Conservation (phyloP, 1,140 invertebrate species). For the Archivesica marissinica region DNA sequence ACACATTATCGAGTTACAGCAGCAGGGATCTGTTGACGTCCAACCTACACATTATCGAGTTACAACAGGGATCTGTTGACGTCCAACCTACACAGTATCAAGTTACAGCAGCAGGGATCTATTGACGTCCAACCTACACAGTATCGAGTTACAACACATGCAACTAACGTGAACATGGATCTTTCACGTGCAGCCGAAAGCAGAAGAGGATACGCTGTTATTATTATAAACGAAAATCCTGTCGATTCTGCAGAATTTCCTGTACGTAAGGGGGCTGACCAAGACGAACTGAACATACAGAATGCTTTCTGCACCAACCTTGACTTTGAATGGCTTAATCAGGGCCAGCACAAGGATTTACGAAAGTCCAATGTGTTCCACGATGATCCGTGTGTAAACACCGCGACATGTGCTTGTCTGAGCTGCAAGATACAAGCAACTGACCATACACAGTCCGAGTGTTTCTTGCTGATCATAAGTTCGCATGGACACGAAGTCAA, state of each 20-base stretch:
- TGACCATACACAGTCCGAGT: background rate
- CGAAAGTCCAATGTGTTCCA: background rate
- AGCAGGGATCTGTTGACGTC: no score
- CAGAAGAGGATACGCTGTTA: background rate
- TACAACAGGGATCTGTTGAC: no score
- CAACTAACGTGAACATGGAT: no score
- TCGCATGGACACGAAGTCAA: background rate
- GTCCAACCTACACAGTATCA: no score
- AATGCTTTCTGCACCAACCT: background rate
- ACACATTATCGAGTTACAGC: no score
- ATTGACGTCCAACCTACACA: no score
- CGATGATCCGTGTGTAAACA: background rate
- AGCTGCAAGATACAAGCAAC: background rate
- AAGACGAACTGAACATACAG: background rate
- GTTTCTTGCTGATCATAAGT: conserved; percentile 10
- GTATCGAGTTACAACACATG: no score
- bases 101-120: no score
- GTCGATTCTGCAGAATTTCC: background rate
- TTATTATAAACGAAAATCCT: background rate
- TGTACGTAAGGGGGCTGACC: background rate
- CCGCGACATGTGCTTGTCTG: background rate
- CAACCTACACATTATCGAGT: no score
- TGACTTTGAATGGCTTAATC: background rate
- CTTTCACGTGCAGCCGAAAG: no score
- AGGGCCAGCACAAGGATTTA: background rate